Evolutionary conservation across 92 coral and sea anemone genomes (phyloP), one percentile per base, ranked within the genome.

Genomic region (Zoanthus solanderi): DNA sequence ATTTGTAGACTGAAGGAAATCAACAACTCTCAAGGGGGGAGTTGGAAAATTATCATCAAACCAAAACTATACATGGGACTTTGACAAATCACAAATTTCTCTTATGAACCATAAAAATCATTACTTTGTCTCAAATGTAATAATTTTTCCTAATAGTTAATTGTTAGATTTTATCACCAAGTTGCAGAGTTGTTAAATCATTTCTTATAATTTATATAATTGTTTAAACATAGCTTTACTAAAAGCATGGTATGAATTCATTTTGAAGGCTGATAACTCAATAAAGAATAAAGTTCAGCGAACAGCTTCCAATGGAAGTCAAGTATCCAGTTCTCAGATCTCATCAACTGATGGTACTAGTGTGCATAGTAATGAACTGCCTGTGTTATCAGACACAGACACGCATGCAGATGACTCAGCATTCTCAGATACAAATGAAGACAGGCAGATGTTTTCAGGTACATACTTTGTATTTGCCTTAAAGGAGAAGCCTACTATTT

Each of bases 221-320:
- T 29, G 30, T 17, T 60, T 44, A 8, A 23, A 3, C 45, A 44
- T 13, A 4, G 8, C 7, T 63, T 0, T 37, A 37, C 42, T 37
- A 37, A 0, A 37, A 63, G 9, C 28, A 63, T 16, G 8, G 16
- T 15, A 63, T 16, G n/a, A 17, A 13, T 63, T n/a, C 9, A 5
- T 63, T 60, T 72, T 71, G 56, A 47, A 92, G 94, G 94, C 91
- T 76, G 98, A 95, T 45, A 94, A 93, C 31, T 87, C 89, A 78
- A 90, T 91, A 15, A 89, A 93, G 58, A 90, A 87, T 71, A 92
- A 94, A 67, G 90, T 89, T 53, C 94, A 89, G 77, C 87, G 91
- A n/a, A 89, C 76, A 32, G 93, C 87, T 12, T 95, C 96, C 7
- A 96, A 95, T 75, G 85, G 93, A 30, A 93, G 98, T 58, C 98